phyloP scores from a whole-genome alignment of 2,888 invertebrate genomes.

The Epinotia demarniana region DNA sequence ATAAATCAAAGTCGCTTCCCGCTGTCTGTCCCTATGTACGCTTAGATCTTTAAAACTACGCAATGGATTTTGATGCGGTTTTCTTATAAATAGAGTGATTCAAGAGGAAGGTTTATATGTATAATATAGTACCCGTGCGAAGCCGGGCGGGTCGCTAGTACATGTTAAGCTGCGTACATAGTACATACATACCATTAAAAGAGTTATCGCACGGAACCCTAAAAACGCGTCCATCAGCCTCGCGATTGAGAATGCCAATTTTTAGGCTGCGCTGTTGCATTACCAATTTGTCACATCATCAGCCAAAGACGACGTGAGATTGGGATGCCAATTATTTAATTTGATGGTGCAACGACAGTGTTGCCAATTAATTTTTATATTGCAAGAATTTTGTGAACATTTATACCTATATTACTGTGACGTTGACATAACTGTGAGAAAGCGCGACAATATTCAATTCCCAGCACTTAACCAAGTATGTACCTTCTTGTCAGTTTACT shows the following conservation, averaged over 20 bases:
- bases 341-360: slow-evolving; percentile 4
- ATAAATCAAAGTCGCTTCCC: no score
- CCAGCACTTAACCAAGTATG: not conserved
- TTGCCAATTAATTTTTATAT: slow-evolving; percentile 20
- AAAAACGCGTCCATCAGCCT: slow-evolving; percentile 8
- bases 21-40: no score
- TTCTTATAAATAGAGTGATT: no score
- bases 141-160: no score
- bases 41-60: no score
- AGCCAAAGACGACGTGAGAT: slow-evolving; percentile 48
- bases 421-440: slow-evolving; percentile 11
- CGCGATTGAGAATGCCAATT: not conserved
- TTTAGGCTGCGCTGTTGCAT: slow-evolving; percentile 52
- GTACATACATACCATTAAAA: not conserved
- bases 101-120: no score
- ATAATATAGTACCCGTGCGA: no score
- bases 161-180: no score
- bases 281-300: slow-evolving; percentile 77
- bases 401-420: not conserved
- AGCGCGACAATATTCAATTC: not conserved
- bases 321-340: slow-evolving; percentile 25
- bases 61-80: no score
- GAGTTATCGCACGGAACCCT: not conserved
- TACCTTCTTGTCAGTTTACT: not conserved
- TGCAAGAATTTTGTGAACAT: slow-evolving; percentile 6